Evolutionary conservation across 2,888 invertebrate species (phyloP).

Genomic region (Cantharis rustica): DNA sequence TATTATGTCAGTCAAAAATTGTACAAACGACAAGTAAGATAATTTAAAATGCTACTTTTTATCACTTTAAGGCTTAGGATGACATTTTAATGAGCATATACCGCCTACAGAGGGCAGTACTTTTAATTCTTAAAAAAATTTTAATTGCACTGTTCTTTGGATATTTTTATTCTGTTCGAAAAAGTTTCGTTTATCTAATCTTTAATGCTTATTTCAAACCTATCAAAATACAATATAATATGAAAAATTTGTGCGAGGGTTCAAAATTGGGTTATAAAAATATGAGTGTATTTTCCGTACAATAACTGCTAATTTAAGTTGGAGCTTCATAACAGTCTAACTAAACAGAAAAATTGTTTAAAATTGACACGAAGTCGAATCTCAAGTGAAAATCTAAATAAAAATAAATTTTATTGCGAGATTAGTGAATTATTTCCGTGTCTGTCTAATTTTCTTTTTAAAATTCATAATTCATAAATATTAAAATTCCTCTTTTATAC

Average conservation of each 20-base stretch:
- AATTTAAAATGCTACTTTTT: too few species aligned
- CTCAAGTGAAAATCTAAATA: background rate
- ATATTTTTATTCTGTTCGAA: too few species aligned
- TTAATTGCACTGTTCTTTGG: too few species aligned
- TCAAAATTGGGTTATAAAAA: slow-evolving; percentile 1
- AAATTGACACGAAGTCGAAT: background rate
- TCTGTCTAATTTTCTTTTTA: background rate
- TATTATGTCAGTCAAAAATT: background rate
- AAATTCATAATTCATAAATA: background rate
- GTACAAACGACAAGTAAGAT: background rate
- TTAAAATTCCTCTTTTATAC: background rate
- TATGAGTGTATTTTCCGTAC: background rate
- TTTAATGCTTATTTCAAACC: background rate
- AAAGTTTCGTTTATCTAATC: background rate
- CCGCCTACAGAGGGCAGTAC: background rate
- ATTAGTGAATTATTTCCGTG: background rate
- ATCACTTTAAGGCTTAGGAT: background rate
- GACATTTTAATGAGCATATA: background rate
- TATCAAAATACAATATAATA: background rate
- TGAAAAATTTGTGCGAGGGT: background rate
- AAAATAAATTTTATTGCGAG: background rate
- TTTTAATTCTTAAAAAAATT: too few species aligned
- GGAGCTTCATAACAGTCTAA: background rate
- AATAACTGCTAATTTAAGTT: slow-evolving; percentile 1
- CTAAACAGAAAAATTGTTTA: background rate